These are phyloP conservation scores for Myzus persicae DNA, from an alignment of 1,140 invertebrate genomes.

Conservation along the genomic window DNA sequence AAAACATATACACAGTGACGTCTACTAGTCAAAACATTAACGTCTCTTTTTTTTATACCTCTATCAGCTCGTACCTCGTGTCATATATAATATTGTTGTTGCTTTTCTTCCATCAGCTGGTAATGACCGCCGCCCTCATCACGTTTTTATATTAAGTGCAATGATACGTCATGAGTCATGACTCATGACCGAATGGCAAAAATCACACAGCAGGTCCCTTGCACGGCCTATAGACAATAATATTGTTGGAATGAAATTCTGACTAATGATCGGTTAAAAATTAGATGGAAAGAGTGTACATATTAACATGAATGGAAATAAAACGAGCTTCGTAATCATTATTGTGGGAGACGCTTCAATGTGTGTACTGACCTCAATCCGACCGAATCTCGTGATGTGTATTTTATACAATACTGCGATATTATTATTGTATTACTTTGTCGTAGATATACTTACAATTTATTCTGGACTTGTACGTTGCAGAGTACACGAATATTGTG, in stretches of 20 bases:
- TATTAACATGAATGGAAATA: not conserved
- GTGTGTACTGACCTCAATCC: not conserved
- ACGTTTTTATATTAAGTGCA: constrained; percentile 31
- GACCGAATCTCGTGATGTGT: not conserved
- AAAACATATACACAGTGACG: constrained; percentile 50
- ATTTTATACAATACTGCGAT: not conserved
- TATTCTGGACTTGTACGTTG: not conserved
- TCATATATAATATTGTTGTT: constrained; percentile 11
- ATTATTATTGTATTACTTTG: not conserved
- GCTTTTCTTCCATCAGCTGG: constrained; percentile 15
- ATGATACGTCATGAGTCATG: not conserved
- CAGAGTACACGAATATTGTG: not conserved
- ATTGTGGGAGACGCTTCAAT: not conserved
- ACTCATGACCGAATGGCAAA: constrained; percentile 33
- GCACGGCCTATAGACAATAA: not conserved
- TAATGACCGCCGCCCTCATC: constrained; percentile 56
- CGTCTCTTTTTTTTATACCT: constrained; percentile 25
- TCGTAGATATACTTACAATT: not conserved
- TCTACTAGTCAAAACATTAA: constrained; percentile 54
- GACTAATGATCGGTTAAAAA: not conserved
- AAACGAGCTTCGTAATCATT: not conserved
- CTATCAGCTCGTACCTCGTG: not conserved
- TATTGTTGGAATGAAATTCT: not conserved
- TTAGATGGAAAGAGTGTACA: not conserved
- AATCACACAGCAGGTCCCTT: not conserved